Conservation (phyloP, 2,888 invertebrate species). For the Sarcophaga subvicina region DNA sequence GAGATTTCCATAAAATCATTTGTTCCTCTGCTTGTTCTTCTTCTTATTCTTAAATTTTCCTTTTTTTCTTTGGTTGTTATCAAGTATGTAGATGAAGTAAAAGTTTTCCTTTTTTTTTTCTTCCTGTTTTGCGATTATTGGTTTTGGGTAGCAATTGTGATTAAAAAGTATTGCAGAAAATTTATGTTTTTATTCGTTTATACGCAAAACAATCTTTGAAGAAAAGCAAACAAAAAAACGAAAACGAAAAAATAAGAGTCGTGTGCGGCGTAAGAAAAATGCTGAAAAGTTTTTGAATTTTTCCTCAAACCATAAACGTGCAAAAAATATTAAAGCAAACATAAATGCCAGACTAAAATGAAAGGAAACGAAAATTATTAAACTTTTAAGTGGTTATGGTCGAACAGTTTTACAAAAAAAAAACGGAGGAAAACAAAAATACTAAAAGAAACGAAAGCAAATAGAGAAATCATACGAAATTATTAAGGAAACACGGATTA, state of each 20-base stretch:
- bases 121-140: slow-evolving; percentile 62
- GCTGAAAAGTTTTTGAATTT: slow-evolving; percentile 48
- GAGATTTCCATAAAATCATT: slow-evolving; percentile 44
- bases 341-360: not conserved
- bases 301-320: slow-evolving; percentile 21
- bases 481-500: too few relatives aligned
- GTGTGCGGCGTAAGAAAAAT: slow-evolving; percentile 27
- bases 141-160: slow-evolving; percentile 69
- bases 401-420: slow-evolving; percentile 54
- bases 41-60: slow-evolving; percentile 18
- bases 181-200: slow-evolving; percentile 61
- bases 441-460: not conserved
- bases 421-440: not conserved
- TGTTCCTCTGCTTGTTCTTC: slow-evolving; percentile 14
- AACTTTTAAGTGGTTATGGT: slow-evolving; percentile 66
- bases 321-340: not conserved
- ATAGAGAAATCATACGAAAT: not conserved
- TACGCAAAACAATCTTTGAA: slow-evolving; percentile 43
- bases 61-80: slow-evolving; percentile 8
- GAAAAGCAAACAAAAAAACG: slow-evolving; percentile 10
- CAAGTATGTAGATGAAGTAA: slow-evolving; percentile 58
- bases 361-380: slow-evolving; percentile 37
- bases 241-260: not conserved
- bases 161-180: slow-evolving; percentile 67
- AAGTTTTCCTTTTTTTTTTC: slow-evolving; percentile 39